Evolutionary conservation across 2,113 vertebrate genomes (phyloP).

Genomic region (Alouatta palliata): DNA sequence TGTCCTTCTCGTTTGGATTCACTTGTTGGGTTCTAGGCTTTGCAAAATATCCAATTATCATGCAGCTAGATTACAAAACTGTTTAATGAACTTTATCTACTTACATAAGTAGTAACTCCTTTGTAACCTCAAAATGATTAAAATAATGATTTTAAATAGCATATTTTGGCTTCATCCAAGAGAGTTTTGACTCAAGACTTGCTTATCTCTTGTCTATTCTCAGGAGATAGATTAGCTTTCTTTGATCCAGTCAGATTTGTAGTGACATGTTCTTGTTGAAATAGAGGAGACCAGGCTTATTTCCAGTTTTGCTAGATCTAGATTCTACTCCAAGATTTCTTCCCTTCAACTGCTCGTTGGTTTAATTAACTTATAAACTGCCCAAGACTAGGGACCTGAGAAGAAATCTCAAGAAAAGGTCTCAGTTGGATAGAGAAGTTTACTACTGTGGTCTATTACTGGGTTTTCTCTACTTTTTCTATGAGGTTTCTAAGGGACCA

Average conservation of each 20-base stretch:
- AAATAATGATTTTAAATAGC: slow-evolving; percentile 19
- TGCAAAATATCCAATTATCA: neutral
- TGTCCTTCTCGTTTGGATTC: slow-evolving; percentile 47
- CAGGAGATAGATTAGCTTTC: neutral
- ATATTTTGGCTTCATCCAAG: slow-evolving; percentile 9
- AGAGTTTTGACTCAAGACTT: slow-evolving; percentile 30
- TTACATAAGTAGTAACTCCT: neutral
- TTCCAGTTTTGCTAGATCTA: slow-evolving; percentile 11
- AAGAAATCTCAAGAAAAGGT: slow-evolving; percentile 26
- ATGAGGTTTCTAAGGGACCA: neutral
- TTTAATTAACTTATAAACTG: neutral
- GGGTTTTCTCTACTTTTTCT: neutral
- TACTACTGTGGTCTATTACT: neutral
- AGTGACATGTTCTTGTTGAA: neutral
- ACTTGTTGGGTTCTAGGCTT: slow-evolving; percentile 63
- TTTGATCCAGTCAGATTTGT: neutral
- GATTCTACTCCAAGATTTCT: neutral
- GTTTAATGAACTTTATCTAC: neutral
- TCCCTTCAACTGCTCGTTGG: neutral
- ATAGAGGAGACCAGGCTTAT: neutral
- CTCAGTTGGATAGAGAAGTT: neutral
- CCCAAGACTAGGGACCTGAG: neutral
- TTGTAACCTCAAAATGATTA: slow-evolving; percentile 34
- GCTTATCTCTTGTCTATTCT: neutral
- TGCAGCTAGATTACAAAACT: neutral